Conservation (phyloP, 2,888 invertebrate genomes). For the Stenchaetothrips biformis region DNA sequence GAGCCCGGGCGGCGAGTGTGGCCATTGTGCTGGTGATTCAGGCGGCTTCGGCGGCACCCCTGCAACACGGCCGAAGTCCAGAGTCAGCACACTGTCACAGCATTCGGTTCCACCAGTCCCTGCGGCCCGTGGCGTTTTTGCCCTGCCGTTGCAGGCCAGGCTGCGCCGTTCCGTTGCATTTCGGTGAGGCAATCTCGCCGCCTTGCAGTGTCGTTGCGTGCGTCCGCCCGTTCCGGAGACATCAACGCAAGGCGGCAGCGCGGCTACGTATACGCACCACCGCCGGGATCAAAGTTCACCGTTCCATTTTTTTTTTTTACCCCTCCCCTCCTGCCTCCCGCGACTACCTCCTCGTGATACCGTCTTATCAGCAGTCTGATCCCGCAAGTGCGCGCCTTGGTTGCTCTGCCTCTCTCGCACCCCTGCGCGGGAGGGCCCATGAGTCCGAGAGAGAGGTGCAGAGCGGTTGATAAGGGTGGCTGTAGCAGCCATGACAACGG, state of each 20-base stretch:
- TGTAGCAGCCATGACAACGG: background rate
- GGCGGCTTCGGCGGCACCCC: background rate
- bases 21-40: background rate
- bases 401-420: background rate
- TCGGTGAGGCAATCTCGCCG: too few species aligned
- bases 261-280: background rate
- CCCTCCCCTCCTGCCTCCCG: background rate
- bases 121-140: too few species aligned
- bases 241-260: too few species aligned
- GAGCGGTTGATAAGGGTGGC: background rate
- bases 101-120: too few species aligned
- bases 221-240: too few species aligned
- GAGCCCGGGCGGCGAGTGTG: background rate
- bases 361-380: background rate
- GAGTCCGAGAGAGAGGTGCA: background rate
- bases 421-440: background rate
- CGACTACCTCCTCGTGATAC: background rate
- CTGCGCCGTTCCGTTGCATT: background rate
- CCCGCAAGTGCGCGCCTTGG: background rate
- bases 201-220: too few species aligned
- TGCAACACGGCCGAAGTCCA: background rate
- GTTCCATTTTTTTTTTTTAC: background rate
- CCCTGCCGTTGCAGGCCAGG: background rate
- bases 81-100: background rate
- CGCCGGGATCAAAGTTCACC: background rate